Evolutionary conservation across 2,797 vertebrate genomes (phyloP), one percentile per base, ranked within the genome.

Genomic region (Pipistrellus kuhlii): DNA sequence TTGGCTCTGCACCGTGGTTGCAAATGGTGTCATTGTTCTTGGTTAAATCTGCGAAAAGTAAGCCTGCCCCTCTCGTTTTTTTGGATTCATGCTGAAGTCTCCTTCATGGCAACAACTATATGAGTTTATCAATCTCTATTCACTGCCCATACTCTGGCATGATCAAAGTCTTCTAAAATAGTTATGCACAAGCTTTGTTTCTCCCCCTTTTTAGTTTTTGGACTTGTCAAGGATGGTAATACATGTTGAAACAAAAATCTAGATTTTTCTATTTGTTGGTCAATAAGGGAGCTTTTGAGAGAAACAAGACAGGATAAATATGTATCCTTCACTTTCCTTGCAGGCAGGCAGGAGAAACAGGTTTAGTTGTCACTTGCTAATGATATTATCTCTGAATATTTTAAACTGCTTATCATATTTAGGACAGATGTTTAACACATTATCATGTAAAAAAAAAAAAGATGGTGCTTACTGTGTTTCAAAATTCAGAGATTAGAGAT

Each of bases 11-110:
- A 51, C 20, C 72, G 84, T 91, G 93, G 80, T 96, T 98, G 97
- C 97, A 98, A 98, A 97, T 91, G 96, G 92, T 96, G 94, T 96
- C 97, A 97, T 95, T 98, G 98, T 97, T 98, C 97, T 98, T 98
- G 96, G 96, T 97, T 97, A 98, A 98, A 98, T 96, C 96, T 96
- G 96, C n/a, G 92, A 97, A 96, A 97, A 97, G 96, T 85, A 78
- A 91, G 89, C 84, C 88, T 97, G 90, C 53, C 0, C 80, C 95
- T 72, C 86, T 97, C 14, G 2, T 95, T 94, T 94, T 94, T 95
- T 94, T 97, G 96, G 93, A 95, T 64, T 95, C 94, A 94, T 5
- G n/a, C 88, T 98, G 15, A 96, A 98, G 89, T 95, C 95, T 90
- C 92, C 96, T 94, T 93, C 83, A 8, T 78, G 59, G 95, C 93